phyloP scores from a whole-genome alignment of 2,888 invertebrate genomes.

The Sinodicranocentrus sp. region DNA sequence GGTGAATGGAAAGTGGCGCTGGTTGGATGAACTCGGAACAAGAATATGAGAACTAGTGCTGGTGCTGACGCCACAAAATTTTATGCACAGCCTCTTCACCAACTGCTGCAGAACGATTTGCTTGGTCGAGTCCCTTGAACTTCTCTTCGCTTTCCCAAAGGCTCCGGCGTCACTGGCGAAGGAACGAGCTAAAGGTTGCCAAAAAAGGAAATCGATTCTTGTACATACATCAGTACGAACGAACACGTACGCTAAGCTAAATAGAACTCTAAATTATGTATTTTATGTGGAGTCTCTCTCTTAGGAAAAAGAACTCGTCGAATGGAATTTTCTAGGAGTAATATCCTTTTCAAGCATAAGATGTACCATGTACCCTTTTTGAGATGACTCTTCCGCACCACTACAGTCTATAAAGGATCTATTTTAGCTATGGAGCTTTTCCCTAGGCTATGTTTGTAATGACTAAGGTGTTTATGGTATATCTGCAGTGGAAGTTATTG shows the following conservation, averaged over 20 bases:
- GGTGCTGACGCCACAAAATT: slow-evolving; percentile 27
- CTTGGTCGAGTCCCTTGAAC: slow-evolving; percentile 66
- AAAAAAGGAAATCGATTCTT: slow-evolving; percentile 68
- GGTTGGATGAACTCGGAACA: background rate
- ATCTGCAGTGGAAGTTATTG: too few relatives aligned
- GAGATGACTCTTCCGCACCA: background rate
- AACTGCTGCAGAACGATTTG: slow-evolving; percentile 58
- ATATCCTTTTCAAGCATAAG: background rate
- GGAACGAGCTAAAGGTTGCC: slow-evolving; percentile 58
- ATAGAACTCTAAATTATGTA: background rate
- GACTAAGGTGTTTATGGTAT: too few relatives aligned
- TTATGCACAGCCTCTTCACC: slow-evolving; percentile 36
- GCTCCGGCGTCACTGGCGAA: slow-evolving; percentile 53
- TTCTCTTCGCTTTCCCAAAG: slow-evolving; percentile 53
- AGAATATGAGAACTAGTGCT: background rate
- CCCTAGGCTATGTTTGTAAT: too few relatives aligned
- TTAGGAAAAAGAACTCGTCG: background rate
- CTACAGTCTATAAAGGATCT: too few relatives aligned
- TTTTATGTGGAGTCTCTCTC: background rate
- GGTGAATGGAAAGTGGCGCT: slow-evolving; percentile 19
- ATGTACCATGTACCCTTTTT: background rate
- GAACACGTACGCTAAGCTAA: background rate
- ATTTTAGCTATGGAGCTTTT: too few relatives aligned
- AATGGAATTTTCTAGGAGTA: too few relatives aligned
- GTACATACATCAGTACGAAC: slow-evolving; percentile 29